phyloP scores from a whole-genome alignment of 1,140 invertebrate genomes.

The Polypedilum pembai region DNA sequence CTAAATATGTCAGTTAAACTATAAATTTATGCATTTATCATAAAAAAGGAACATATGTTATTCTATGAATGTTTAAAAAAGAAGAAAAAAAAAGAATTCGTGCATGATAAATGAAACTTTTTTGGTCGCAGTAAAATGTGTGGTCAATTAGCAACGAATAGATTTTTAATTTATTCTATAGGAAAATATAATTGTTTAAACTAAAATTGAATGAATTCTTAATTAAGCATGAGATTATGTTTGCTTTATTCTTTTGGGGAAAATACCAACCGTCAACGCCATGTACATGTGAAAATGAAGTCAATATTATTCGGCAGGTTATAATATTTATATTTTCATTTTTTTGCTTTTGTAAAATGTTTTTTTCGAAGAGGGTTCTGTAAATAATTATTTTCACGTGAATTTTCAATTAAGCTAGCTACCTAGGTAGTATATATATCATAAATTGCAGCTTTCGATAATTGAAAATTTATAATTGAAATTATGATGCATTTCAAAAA shows the following conservation, averaged over 20 bases:
- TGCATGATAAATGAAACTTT: not conserved
- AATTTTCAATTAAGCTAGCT: not conserved
- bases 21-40: not conserved
- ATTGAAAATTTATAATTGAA: not conserved
- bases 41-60: not conserved
- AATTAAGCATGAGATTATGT: conserved; percentile 18
- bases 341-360: too few relatives aligned
- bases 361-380: too few relatives aligned
- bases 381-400: not conserved
- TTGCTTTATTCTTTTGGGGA: not conserved
- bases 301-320: not conserved
- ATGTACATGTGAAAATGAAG: not conserved
- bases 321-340: not conserved
- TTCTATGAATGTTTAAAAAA: not conserved
- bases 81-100: not conserved
- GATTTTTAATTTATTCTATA: conserved; percentile 11
- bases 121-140: not conserved
- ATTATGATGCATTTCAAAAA: not conserved
- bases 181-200: too few relatives aligned
- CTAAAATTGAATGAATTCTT: conserved; percentile 2
- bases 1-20: conserved; percentile 16
- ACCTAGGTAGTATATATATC: not conserved
- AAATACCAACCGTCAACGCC: not conserved
- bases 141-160: conserved; percentile 17
- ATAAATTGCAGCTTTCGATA: conserved; percentile 19